These are phyloP conservation scores for Aegotheles bennettii DNA, from an alignment of 2,113 vertebrate genomes.

Conservation along the genomic window DNA sequence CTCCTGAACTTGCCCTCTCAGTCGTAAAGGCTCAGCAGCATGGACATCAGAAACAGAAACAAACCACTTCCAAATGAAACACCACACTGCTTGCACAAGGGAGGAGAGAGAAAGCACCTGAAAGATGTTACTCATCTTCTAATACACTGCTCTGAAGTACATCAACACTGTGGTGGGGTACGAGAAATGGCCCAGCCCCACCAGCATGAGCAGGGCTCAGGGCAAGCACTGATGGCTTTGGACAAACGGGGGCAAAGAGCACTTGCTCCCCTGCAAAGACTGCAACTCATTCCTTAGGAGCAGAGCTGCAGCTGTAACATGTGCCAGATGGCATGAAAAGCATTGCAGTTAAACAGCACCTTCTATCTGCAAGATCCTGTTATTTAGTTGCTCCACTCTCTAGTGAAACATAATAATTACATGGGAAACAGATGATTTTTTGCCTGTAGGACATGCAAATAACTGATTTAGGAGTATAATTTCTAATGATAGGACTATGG, in stretches of 20 bases:
- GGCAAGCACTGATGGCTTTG: not conserved
- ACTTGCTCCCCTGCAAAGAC: not conserved
- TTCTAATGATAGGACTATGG: not conserved
- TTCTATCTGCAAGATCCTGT: slow-evolving; percentile 21
- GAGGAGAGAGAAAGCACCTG: not conserved
- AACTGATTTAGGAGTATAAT: not conserved
- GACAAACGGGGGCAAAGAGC: not conserved
- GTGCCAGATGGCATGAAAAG: not conserved
- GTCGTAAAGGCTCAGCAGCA: not conserved
- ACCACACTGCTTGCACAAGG: not conserved
- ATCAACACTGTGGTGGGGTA: fast-evolving
- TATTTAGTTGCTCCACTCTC: not conserved
- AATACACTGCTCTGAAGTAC: not conserved
- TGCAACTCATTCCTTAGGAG: not conserved
- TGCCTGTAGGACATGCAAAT: not conserved
- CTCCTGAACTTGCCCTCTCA: not conserved
- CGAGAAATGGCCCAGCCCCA: not conserved
- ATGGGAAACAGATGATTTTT: not conserved
- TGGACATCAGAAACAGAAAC: not conserved
- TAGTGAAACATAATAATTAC: not conserved
- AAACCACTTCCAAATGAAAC: not conserved
- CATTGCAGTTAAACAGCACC: slow-evolving; percentile 51
- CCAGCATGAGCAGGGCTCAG: not conserved
- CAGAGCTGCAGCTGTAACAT: not conserved
- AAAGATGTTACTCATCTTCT: not conserved